phyloP scores from a whole-genome alignment of 2,888 invertebrate genomes.

The Parnassius mnemosyne region DNA sequence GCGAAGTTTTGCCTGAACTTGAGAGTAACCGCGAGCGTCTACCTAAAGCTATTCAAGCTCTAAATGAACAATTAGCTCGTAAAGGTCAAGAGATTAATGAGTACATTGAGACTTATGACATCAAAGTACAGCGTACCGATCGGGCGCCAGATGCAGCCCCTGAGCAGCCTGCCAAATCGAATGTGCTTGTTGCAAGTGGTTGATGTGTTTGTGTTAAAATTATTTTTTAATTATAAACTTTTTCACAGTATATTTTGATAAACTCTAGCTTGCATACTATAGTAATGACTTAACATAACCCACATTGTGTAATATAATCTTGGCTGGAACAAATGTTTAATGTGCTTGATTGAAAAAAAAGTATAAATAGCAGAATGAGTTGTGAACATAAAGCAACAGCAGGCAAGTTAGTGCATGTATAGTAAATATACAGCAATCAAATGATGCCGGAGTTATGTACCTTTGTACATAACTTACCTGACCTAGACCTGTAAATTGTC shows the following conservation, averaged over 20 bases:
- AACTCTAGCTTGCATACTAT: constrained; percentile 1
- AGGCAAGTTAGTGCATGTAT: no score
- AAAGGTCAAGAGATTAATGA: constrained; percentile 96
- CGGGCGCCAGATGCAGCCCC: constrained; percentile 43
- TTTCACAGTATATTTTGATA: neutral
- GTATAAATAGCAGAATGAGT: no score
- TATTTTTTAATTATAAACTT: neutral
- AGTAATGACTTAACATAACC: neutral
- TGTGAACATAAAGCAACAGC: no score
- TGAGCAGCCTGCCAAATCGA: constrained; percentile 60
- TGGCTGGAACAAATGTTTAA: no score
- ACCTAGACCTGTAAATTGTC: no score
- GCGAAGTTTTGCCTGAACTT: constrained; percentile 93
- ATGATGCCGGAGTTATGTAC: no score
- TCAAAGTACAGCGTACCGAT: constrained; percentile 84
- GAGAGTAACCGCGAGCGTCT: constrained; percentile 89
- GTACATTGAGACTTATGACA: constrained; percentile 94
- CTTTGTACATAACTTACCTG: no score
- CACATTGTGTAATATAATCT: neutral
- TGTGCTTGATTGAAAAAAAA: no score
- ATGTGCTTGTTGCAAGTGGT: constrained; percentile 77
- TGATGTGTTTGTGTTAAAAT: constrained; percentile 35
- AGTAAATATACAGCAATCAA: no score
- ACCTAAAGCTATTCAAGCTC: constrained; percentile 86
- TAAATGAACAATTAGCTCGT: constrained; percentile 89